Base-by-base conservation (phyloP, 2,113 vertebrate species). In the Tautogolabrus adspersus region DNA sequence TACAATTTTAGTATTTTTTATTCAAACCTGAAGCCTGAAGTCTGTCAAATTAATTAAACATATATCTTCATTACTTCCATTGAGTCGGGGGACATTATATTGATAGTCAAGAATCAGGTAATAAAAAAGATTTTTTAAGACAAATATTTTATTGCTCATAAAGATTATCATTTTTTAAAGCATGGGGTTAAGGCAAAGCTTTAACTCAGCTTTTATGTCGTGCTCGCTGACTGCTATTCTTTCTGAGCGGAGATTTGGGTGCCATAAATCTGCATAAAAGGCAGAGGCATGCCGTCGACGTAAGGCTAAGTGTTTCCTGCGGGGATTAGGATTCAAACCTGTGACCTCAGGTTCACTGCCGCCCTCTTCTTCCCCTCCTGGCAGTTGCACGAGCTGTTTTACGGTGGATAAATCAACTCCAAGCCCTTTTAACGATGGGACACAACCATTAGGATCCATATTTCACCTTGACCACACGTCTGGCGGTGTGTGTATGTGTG, bases 361-460 rank as follows among this genome's bases (percentile, higher is more conserved):
- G 38, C 79, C 68, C 75, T 75, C 67, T 55, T 75, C 83, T 58
- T 81, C 81, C 87, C 88, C 81, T 47, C 60, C 3, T 71, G 85
- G 66, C 85, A 85, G 88, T 80, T 77, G 76, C 80, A 84, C 61
- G 75, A 86, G 82, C 89, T 78, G 83, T 86, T 91, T 93, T 91
- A 93, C 77, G 78, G 72, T 9, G 66, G 81, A 92, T 92, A 92
- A 92, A 92, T 93, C 92, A 93, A 86, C 88, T 76, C 47, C 26
- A 37, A 83, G 89, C 87, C 89, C 89, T 91, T 91, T 91, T 92
- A 93, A 93, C 80, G 91, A 92, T 84, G 82, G 87, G 89, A 93
- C 87, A 81, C 87, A 88, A 83, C 91, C 92, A 93, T 93, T 93
- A 92, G 78, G 83, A 87, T 80, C 88, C 89, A 92, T 88, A 93